Evolutionary conservation across 1,140 invertebrate genomes (phyloP).

Genomic region (Brachionus sp.): DNA sequence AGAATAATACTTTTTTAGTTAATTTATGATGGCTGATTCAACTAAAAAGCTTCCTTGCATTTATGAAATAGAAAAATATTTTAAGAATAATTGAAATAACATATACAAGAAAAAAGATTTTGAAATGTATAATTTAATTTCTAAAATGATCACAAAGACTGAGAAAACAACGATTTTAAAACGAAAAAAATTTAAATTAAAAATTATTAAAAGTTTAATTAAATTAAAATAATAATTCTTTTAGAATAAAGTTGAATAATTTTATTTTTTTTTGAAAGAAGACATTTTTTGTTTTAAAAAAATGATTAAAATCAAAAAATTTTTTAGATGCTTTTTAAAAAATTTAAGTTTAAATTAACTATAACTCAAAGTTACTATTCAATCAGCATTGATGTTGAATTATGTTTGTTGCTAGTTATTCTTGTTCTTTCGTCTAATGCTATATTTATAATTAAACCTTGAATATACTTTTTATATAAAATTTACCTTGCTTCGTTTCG

Average conservation of each 20-base stretch:
- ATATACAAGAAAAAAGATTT: neutral
- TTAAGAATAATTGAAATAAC: neutral
- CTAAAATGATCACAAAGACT: neutral
- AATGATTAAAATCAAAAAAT: neutral
- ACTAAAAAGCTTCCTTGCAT: too few relatives aligned
- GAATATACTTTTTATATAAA: neutral
- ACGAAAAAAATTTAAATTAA: neutral
- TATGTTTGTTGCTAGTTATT: neutral
- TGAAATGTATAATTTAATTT: neutral
- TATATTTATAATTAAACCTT: neutral
- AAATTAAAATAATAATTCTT: neutral
- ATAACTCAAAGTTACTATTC: neutral
- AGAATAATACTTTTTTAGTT: too few relatives aligned
- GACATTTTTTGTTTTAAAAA: neutral
- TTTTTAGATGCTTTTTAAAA: neutral
- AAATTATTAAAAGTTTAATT: neutral
- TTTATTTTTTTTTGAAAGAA: neutral
- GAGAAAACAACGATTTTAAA: neutral
- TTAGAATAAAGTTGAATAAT: neutral
- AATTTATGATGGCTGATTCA: too few relatives aligned
- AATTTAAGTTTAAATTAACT: neutral
- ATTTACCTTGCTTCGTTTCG: constrained; percentile 33
- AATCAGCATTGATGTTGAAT: neutral
- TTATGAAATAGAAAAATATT: too few relatives aligned
- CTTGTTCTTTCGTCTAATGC: constrained; percentile 25